phyloP scores from a whole-genome alignment of 2,797 vertebrate species.

The Capromys pilorides region DNA sequence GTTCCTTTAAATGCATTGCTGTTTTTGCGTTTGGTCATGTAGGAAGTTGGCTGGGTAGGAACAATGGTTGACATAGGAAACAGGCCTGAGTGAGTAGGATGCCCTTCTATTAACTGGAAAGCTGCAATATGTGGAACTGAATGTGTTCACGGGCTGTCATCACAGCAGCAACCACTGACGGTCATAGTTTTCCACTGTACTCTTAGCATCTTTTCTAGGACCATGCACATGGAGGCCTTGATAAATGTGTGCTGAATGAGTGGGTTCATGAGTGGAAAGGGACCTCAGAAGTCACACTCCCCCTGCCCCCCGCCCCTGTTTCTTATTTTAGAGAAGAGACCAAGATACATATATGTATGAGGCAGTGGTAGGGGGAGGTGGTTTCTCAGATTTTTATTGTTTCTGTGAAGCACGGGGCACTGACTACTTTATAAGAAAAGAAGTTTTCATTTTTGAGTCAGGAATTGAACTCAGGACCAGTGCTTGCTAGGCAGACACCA shows the following conservation, averaged over 20 bases:
- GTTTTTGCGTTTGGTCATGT: constrained; percentile 26
- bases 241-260: constrained; percentile 22
- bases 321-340: constrained; percentile 26
- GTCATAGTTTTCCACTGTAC: constrained; percentile 35
- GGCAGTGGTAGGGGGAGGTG: neutral
- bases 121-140: neutral
- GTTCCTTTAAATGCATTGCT: constrained; percentile 36
- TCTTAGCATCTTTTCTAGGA: neutral
- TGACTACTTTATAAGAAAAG: neutral
- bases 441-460: too few relatives aligned
- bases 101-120: constrained; percentile 32
- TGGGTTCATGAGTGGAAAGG: neutral
- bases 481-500: too few relatives aligned
- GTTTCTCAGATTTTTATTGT: constrained; percentile 14
- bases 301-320: neutral
- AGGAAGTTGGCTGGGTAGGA: constrained; percentile 9
- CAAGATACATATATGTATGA: neutral
- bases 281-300: neutral
- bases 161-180: constrained; percentile 22
- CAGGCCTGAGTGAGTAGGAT: neutral
- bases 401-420: neutral
- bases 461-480: too few relatives aligned
- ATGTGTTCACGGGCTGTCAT: neutral
- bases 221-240: neutral
- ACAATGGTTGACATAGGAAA: constrained; percentile 20